Conservation (phyloP, 92 coral and sea anemone genomes). For the Meandrina meandrites region DNA sequence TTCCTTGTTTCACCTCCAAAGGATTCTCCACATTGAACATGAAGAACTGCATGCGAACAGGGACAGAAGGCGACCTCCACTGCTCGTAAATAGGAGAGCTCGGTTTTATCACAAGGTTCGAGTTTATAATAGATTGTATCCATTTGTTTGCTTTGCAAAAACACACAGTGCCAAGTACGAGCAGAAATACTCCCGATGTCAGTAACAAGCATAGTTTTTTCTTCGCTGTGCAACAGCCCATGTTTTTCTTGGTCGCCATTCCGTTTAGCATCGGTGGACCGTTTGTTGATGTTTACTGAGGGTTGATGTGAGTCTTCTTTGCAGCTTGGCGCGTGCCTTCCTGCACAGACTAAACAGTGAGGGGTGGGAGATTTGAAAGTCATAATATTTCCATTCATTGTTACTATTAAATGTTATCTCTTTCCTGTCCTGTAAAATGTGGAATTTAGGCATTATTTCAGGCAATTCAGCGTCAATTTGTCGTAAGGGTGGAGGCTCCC, state of each 20-base stretch:
- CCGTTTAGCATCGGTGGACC: not conserved
- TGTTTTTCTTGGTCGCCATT: not conserved
- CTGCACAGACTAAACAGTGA: too few species aligned
- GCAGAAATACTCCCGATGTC: constrained; percentile 12
- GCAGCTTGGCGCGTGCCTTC: too few species aligned
- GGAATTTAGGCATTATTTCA: too few species aligned
- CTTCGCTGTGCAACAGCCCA: not conserved
- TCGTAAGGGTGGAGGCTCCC: too few species aligned
- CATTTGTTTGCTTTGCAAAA: constrained; percentile 43
- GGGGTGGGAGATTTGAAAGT: too few species aligned
- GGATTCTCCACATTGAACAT: constrained; percentile 75
- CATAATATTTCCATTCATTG: too few species aligned
- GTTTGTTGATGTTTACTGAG: not conserved
- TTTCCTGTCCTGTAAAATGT: too few species aligned
- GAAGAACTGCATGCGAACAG: constrained; percentile 69
- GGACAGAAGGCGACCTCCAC: constrained; percentile 79
- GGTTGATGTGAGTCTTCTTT: too few species aligned
- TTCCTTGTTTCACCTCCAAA: constrained; percentile 64
- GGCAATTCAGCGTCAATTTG: too few species aligned
- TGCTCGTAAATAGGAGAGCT: constrained; percentile 56
- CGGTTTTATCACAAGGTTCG: constrained; percentile 65
- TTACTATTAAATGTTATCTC: too few species aligned
- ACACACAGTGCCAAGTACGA: constrained; percentile 50
- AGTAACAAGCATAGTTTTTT: not conserved
- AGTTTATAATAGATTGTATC: constrained; percentile 54